These are phyloP conservation scores for Contarinia nasturtii DNA, from an alignment of 1,140 invertebrate species.

Conservation along the genomic window DNA sequence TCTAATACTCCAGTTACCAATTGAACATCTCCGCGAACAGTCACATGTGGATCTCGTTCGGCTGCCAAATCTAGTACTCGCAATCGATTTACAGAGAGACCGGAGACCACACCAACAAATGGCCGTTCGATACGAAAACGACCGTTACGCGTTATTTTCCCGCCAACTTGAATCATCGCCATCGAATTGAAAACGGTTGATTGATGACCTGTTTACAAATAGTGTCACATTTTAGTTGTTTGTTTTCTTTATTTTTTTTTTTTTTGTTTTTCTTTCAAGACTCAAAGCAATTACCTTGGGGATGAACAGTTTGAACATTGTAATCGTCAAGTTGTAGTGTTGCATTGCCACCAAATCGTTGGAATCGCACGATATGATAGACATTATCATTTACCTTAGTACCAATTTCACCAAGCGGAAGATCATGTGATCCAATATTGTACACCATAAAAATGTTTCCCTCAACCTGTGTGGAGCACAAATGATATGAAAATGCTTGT, in stretches of 20 bases:
- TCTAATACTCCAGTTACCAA: conserved; percentile 50
- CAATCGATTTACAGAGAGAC: conserved; percentile 71
- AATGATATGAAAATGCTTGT: background rate
- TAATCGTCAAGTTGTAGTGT: conserved; percentile 85
- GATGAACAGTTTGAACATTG: conserved; percentile 61
- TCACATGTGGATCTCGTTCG: conserved; percentile 52
- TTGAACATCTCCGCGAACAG: conserved; percentile 52
- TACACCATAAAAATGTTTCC: conserved; percentile 85
- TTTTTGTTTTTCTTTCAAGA: background rate
- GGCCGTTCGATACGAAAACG: conserved; percentile 49
- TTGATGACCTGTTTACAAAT: conserved; percentile 49
- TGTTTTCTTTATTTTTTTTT: background rate
- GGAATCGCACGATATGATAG: conserved; percentile 85
- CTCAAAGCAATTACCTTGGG: conserved; percentile 36
- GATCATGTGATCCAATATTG: conserved; percentile 81
- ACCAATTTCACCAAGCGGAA: conserved; percentile 76
- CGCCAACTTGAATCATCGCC: conserved; percentile 76
- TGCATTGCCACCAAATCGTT: conserved; percentile 69
- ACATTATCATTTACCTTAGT: conserved; percentile 81
- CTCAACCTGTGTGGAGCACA: conserved; percentile 44
- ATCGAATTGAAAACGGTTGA: conserved; percentile 83
- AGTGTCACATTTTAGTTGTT: background rate
- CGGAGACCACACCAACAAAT: conserved; percentile 72
- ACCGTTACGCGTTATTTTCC: conserved; percentile 57
- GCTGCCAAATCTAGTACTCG: conserved; percentile 69